These are phyloP conservation scores for Drosophila lacteicornis DNA, from an alignment of 1,140 invertebrate genomes.

Conservation along the genomic window DNA sequence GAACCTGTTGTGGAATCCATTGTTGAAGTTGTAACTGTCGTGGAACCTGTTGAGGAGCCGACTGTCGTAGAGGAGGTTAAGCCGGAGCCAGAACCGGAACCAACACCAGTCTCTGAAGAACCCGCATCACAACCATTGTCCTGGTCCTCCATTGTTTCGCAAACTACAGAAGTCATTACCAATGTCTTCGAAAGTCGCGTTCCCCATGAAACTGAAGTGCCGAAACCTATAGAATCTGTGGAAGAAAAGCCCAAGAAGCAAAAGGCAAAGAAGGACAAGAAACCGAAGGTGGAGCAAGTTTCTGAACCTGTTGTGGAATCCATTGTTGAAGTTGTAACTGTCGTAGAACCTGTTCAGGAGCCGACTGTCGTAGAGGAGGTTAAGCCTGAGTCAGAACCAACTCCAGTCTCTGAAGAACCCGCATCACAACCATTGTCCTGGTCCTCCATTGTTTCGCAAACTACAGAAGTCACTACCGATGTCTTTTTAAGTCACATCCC, in stretches of 20 bases:
- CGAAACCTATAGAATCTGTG: no score
- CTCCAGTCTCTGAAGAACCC: neutral
- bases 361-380: neutral
- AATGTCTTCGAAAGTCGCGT: no score
- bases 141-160: constrained; percentile 20
- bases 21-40: neutral
- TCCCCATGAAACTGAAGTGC: no score
- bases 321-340: neutral
- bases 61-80: neutral
- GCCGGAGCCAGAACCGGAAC: neutral
- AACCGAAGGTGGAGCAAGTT: constrained; percentile 8
- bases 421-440: neutral
- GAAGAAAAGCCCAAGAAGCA: constrained; percentile 12
- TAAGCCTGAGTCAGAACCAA: neutral
- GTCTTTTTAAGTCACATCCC: neutral
- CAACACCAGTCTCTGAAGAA: neutral
- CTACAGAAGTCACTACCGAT: constrained; percentile 4
- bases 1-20: neutral
- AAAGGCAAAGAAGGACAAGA: constrained; percentile 44
- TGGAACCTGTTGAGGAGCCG: neutral
- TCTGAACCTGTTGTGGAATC: constrained; percentile 6
- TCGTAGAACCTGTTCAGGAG: neutral
- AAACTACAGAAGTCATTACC: neutral
- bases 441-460: constrained; percentile 31
- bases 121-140: neutral